Conservation (phyloP, 2,797 vertebrate species). For the Oophaga sylvatica region DNA sequence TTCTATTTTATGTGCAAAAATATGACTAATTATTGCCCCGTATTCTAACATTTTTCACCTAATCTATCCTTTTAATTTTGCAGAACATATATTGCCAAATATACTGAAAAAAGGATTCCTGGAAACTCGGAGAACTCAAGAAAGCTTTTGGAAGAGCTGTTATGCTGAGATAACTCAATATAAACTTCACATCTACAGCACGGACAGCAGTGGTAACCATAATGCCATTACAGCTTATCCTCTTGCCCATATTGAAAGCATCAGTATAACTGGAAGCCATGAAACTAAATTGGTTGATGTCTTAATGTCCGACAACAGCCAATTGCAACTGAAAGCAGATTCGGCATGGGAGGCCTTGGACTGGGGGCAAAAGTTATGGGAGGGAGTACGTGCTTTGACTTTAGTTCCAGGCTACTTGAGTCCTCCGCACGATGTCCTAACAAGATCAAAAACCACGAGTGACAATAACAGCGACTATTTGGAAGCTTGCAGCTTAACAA, state of each 20-base stretch:
- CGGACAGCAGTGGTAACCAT: conserved; percentile 90
- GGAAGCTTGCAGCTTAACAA: conserved; percentile 68
- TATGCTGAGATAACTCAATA: conserved; percentile 90
- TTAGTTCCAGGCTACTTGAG: conserved; percentile 71
- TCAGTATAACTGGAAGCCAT: conserved; percentile 77
- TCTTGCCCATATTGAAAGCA: conserved; percentile 89
- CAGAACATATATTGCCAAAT: conserved; percentile 83
- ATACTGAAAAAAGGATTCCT: conserved; percentile 91
- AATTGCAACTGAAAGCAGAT: conserved; percentile 86
- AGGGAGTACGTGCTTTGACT: conserved; percentile 78
- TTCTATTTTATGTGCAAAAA: background rate
- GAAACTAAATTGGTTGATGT: conserved; percentile 87
- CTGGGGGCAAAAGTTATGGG: conserved; percentile 91
- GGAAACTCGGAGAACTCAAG: conserved; percentile 85
- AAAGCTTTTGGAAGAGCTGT: conserved; percentile 87
- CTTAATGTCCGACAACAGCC: conserved; percentile 87
- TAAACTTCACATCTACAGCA: conserved; percentile 85
- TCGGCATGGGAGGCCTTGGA: conserved; percentile 90
- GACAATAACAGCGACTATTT: conserved; percentile 65
- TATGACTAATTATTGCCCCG: too few species aligned
- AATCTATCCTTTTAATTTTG: conserved; percentile 57
- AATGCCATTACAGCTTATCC: conserved; percentile 85
- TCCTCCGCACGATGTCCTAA: conserved; percentile 70
- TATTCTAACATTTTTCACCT: background rate
- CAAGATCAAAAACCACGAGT: conserved; percentile 67